Base-by-base conservation (phyloP, 2,797 vertebrate genomes). In the Enteromius paludinosus region DNA sequence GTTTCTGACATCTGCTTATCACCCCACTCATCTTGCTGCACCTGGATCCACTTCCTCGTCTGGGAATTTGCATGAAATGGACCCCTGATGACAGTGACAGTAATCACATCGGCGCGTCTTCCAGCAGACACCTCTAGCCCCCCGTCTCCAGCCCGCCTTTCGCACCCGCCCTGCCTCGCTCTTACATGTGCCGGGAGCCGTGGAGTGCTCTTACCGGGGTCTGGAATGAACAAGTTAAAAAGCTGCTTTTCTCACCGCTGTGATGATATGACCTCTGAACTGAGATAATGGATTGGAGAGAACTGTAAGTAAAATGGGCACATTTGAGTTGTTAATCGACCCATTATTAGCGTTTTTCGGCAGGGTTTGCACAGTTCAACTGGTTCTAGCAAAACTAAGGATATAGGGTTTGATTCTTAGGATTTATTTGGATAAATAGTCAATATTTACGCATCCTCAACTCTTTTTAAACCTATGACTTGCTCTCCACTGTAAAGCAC, bases 281-380 rank as follows among this genome's bases (percentile, higher is more conserved):
- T n/a, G 65, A 88, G 89, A 92, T 90, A 86, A 93, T 93, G 92
- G 93, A 94, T 25, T 89, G 90, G 90, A 90, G 88, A 87, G 92
- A 94, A 80, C 85, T 90, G 92, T 93, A 83, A 94, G 93, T 93
- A 91, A 79, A 38, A 33, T 59, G 17, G 5, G 41, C 52, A 41
- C 72, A 17, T 74, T 59, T 54, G 18, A 62, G 23, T 76, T 76
- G 38, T 62, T 76, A 6, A 35, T 68, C 18, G 10, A 65, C 43
- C 47, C 3, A 4, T 43, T 25, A 18, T 15, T 25, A 41, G 4
- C 17, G 1, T 45, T 49, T 23, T 74, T 52, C 10, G 0, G 5
- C 14, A 33, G 47, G 15, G 47, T 54, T 52, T 38, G 71, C 38
- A 20, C 33, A 35, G 49, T 15, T 23, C 11, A 73, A 9, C 49